These are phyloP conservation scores for Venustaconcha ellipsiformis DNA, from an alignment of 1,140 invertebrate species.

Conservation along the genomic window DNA sequence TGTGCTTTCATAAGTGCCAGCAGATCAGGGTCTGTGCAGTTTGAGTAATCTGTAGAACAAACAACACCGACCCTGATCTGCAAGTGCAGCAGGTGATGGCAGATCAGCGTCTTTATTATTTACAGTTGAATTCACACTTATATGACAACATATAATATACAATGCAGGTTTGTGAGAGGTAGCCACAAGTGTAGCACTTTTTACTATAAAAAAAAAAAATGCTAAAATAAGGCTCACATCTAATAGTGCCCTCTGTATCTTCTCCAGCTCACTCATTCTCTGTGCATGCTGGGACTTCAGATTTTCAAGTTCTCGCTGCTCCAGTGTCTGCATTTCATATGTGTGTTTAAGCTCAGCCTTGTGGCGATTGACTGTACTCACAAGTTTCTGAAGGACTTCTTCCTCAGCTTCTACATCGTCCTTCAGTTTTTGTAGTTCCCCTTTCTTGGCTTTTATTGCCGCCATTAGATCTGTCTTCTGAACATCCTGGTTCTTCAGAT, in stretches of 20 bases:
- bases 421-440: slow-evolving; percentile 51
- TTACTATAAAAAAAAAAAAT: too few relatives aligned
- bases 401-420: slow-evolving; percentile 59
- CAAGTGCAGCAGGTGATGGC: too few relatives aligned
- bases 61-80: too few relatives aligned
- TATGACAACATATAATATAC: too few relatives aligned
- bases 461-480: slow-evolving; percentile 50
- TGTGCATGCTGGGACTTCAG: slow-evolving; percentile 56
- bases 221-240: slow-evolving; percentile 40
- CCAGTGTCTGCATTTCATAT: slow-evolving; percentile 58
- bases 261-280: slow-evolving; percentile 57
- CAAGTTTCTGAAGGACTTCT: slow-evolving; percentile 56
- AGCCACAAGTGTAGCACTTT: too few relatives aligned
- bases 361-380: slow-evolving; percentile 55
- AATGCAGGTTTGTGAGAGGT: too few relatives aligned
- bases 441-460: slow-evolving; percentile 47
- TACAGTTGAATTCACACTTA: too few relatives aligned
- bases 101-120: too few relatives aligned
- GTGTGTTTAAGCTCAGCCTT: slow-evolving; percentile 61
- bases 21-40: too few relatives aligned
- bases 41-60: too few relatives aligned
- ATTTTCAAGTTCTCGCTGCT: slow-evolving; percentile 56
- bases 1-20: too few relatives aligned
- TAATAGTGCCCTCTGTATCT: slow-evolving; percentile 50
- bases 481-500: slow-evolving; percentile 47